Percentiles rank a stretch among this genome's conserved stretches.
Conservation (phyloP, 2,113 vertebrate species). For the Chionodraco myersi region DNA sequence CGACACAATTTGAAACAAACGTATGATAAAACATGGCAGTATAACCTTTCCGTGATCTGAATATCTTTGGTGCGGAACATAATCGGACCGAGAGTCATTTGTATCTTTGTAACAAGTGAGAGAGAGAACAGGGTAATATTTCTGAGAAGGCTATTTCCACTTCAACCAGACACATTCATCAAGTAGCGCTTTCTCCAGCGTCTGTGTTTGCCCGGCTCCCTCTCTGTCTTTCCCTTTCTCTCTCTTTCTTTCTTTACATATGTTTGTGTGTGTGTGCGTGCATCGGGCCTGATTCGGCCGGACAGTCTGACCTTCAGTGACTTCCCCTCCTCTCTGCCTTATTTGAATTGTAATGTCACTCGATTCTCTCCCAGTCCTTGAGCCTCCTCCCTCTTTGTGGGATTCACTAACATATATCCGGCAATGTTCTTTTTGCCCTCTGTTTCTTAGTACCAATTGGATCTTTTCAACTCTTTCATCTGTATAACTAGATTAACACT, state of each 20-base stretch:
- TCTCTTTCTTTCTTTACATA: not conserved
- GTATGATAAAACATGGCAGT: slow-evolving; percentile 35
- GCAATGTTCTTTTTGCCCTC: not conserved
- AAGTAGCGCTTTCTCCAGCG: not conserved
- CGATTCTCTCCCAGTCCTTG: not conserved
- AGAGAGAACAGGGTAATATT: slow-evolving; percentile 1
- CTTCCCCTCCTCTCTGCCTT: slow-evolving; percentile 12
- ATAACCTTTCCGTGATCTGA: slow-evolving; percentile 65
- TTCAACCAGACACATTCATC: slow-evolving; percentile 53
- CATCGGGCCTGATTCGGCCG: slow-evolving; percentile 30
- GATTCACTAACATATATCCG: slow-evolving; percentile 10
- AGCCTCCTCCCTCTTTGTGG: not conserved
- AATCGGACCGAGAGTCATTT: slow-evolving; percentile 54
- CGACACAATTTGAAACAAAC: slow-evolving; percentile 19
- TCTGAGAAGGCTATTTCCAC: slow-evolving; percentile 55
- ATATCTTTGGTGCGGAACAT: slow-evolving; percentile 44
- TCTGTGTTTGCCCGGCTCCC: not conserved
- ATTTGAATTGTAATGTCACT: slow-evolving; percentile 35
- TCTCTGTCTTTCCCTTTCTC: not conserved
- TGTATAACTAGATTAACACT: not conserved
- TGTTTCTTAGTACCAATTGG: not conserved
- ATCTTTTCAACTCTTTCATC: not conserved
- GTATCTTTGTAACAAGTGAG: slow-evolving; percentile 40
- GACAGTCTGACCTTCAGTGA: slow-evolving; percentile 50
- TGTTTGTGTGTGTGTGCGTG: slow-evolving; percentile 23